Conservation (phyloP, 1,140 invertebrate species). For the Aphaenogaster rudis region DNA sequence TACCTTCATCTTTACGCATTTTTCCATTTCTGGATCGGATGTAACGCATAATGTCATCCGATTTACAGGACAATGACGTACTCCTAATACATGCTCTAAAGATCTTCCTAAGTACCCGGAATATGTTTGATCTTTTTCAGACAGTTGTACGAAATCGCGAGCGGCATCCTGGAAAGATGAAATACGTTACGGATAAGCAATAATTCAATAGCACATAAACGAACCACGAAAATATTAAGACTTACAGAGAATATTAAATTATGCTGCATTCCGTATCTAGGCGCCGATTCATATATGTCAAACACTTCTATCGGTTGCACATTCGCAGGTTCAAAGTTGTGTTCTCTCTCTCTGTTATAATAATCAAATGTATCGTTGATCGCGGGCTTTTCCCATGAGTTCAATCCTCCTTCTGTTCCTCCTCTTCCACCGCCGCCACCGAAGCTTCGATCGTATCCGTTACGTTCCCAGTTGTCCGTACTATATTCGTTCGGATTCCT, state of each 20-base stretch:
- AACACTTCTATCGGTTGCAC: slow-evolving; percentile 88
- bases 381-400: slow-evolving; percentile 28
- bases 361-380: slow-evolving; percentile 44
- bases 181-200: neutral
- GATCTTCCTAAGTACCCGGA: slow-evolving; percentile 89
- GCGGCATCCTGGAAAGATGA: slow-evolving; percentile 90
- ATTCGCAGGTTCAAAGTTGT: slow-evolving; percentile 61
- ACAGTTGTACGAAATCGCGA: slow-evolving; percentile 88
- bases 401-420: slow-evolving; percentile 12
- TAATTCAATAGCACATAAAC: slow-evolving; percentile 37
- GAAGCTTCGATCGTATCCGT: slow-evolving; percentile 63
- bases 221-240: slow-evolving; percentile 25
- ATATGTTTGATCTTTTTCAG: slow-evolving; percentile 89
- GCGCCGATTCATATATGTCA: slow-evolving; percentile 91
- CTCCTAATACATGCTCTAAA: slow-evolving; percentile 90
- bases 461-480: slow-evolving; percentile 65
- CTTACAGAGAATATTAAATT: slow-evolving; percentile 91
- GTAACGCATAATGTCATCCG: slow-evolving; percentile 95
- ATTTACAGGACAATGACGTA: slow-evolving; percentile 93
- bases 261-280: slow-evolving; percentile 89
- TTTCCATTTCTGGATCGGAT: slow-evolving; percentile 95
- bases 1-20: slow-evolving; percentile 98
- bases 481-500: slow-evolving; percentile 78
- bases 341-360: slow-evolving; percentile 32
- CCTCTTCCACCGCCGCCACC: slow-evolving; percentile 32